Evolutionary conservation across 2,797 vertebrate genomes (phyloP).

Genomic region (Pachyuromys duprasi): DNA sequence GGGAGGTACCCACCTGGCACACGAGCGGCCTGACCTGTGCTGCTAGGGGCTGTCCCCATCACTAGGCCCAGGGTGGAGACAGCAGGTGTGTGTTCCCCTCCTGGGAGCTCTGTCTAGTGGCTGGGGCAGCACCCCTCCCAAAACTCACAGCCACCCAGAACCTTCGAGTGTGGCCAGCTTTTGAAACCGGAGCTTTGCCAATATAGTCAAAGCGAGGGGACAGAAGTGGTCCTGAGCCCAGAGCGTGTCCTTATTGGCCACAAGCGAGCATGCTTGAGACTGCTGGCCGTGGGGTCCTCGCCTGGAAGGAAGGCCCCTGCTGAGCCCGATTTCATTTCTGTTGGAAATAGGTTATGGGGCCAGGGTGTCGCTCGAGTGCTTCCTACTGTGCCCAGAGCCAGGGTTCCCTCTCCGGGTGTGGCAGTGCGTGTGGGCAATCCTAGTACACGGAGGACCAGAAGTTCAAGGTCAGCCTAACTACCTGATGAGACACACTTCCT

Average conservation of each 20-base stretch:
- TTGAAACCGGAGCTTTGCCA: background rate
- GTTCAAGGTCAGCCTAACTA: background rate
- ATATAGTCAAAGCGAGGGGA: background rate
- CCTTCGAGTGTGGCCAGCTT: background rate
- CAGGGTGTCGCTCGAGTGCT: background rate
- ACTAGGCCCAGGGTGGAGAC: no score
- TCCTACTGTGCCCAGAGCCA: background rate
- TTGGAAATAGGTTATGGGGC: background rate
- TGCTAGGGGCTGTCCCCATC: background rate
- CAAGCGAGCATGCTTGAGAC: no score
- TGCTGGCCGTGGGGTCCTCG: background rate
- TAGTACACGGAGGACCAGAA: background rate
- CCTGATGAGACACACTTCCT: background rate
- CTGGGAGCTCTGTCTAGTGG: background rate
- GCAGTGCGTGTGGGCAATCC: background rate
- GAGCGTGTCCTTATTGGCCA: background rate
- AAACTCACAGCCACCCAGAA: background rate
- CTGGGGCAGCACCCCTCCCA: background rate
- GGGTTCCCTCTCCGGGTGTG: no score
- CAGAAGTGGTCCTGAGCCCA: background rate
- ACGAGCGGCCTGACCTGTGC: accelerated
- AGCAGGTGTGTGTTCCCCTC: accelerated
- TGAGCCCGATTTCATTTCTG: background rate
- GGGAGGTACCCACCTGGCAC: background rate
- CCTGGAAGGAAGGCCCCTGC: accelerated